Evolutionary conservation across 1,140 invertebrate genomes (phyloP), one percentile per base, ranked within the genome.

Genomic region (Oncopodura yosiiana): DNA sequence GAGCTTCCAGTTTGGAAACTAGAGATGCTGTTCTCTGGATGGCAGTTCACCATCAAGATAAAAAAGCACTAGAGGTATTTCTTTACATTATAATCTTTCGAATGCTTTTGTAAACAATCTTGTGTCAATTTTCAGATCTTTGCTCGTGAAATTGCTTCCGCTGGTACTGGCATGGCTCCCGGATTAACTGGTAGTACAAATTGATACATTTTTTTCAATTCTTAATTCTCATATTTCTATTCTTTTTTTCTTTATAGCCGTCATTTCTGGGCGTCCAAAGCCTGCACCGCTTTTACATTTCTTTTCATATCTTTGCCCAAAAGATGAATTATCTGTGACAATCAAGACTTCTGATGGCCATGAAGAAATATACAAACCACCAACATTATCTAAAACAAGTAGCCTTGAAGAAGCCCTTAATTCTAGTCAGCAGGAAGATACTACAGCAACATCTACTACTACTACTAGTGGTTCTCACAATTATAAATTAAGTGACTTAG

Each of bases 91-190:
- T 16, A 37, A 37, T 49, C 38, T 43, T 4, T 43, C 24, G 9
- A 14, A 4, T 26, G 12, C 12, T 23, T 18, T 45, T 45, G 16
- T 34, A 32, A 16, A 8, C 11, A 36, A 38, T 9, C 23, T 8
- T n/a, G 14, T 51, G 12, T 9, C 14, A 24, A 39, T 23, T 23
- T 41, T 12, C 18, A 63, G 58, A 59, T 77, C 48, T 73, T 76
- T 58, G 66, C 72, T 14, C 61, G 67, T 58, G 76, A 78, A 66
- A 69, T 78, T 49, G 75, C 76, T 18, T 71, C 75, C 45, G 73
- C 75, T 49, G 75, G 74, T n/a, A 78, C 76, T 38, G 76, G 76
- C 38, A 76, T 75, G 73, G 74, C 75, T 42, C 76, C 76, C 38
- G 76, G 76, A 16, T 60, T 77, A 14, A 75, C 73, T 27, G n/a